Evolutionary conservation across 2,797 vertebrate species (phyloP).

Genomic region (Tangara arthus): DNA sequence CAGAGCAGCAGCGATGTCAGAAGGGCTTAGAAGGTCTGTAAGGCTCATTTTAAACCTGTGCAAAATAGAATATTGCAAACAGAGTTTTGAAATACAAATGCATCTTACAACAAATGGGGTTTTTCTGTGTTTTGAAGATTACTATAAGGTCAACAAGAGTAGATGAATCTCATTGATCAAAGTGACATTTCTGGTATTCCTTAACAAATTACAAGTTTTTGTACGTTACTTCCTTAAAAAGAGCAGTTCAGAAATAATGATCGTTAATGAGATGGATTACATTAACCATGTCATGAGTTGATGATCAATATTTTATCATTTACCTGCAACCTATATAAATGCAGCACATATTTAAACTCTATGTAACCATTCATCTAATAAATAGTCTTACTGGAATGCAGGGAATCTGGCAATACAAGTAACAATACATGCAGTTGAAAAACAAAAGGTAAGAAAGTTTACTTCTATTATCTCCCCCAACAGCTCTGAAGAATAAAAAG

Average conservation of each 20-base stretch:
- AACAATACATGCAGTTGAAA: background rate
- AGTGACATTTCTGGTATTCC: background rate
- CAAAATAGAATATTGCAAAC: background rate
- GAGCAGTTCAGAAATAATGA: background rate
- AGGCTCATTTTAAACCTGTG: constrained; percentile 90
- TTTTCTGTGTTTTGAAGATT: background rate
- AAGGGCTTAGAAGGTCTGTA: constrained; percentile 87
- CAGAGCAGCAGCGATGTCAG: constrained; percentile 91
- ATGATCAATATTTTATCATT: background rate
- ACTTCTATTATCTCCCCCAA: background rate
- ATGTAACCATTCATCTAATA: background rate
- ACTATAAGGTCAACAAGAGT: background rate
- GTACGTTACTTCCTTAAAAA: background rate
- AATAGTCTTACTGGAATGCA: background rate
- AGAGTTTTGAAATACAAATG: background rate
- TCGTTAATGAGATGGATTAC: background rate
- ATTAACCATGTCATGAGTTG: background rate
- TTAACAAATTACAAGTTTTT: background rate
- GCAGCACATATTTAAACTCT: background rate
- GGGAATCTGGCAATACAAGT: background rate
- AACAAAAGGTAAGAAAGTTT: background rate
- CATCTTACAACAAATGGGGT: background rate
- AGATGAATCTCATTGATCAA: background rate
- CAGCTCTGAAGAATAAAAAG: background rate
- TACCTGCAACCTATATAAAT: background rate